Percentiles rank a stretch among this genome's conserved stretches.
Evolutionary conservation across 2,888 invertebrate species (phyloP).

Genomic region (Agriopis leucophaearia): DNA sequence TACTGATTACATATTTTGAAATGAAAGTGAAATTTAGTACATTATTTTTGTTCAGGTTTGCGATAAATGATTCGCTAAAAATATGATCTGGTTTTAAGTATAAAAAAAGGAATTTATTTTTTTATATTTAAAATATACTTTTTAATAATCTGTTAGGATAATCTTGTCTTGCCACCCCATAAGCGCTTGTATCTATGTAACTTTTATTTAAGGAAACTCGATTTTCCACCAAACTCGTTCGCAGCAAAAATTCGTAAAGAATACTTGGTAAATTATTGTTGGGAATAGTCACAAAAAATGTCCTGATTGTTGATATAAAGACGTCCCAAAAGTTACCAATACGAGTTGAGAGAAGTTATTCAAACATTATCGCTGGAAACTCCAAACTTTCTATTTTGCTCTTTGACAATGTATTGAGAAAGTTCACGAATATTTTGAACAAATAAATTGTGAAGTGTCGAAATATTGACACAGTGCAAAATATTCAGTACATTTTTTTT

Average conservation of each 20-base stretch:
- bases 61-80: too few species aligned
- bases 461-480: conserved; percentile 33
- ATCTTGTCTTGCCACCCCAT: background rate
- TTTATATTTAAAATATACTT: too few species aligned
- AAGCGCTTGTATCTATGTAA: background rate
- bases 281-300: conserved; percentile 39
- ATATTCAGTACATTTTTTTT: conserved; percentile 1
- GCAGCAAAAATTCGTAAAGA: conserved; percentile 4
- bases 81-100: too few species aligned
- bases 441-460: conserved; percentile 48
- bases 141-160: too few species aligned
- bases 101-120: too few species aligned
- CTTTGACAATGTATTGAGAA: conserved; percentile 52
- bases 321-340: conserved; percentile 54
- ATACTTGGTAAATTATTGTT: conserved; percentile 14
- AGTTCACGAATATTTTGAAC: conserved; percentile 50
- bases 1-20: too few species aligned
- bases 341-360: conserved; percentile 57
- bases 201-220: conserved; percentile 2
- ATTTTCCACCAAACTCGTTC: conserved; percentile 10
- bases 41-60: too few species aligned
- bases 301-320: conserved; percentile 44
- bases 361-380: conserved; percentile 56
- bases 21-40: too few species aligned
- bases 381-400: conserved; percentile 54